These are phyloP conservation scores for Alosa alosa DNA, from an alignment of 2,113 vertebrate genomes.

Conservation along the genomic window DNA sequence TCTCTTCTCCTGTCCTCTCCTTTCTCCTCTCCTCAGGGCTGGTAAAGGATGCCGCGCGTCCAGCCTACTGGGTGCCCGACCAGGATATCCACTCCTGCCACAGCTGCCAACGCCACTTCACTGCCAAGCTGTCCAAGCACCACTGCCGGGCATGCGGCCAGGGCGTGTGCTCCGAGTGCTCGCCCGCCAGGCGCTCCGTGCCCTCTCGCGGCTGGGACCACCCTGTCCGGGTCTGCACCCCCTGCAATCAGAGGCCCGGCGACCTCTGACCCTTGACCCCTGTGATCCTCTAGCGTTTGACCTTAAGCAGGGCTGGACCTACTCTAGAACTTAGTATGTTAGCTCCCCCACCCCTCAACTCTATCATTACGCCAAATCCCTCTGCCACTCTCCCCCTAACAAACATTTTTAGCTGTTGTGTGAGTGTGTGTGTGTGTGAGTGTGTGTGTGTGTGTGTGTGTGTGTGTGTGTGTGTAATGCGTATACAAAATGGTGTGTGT, in stretches of 20 bases:
- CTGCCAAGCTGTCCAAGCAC: slow-evolving; percentile 91
- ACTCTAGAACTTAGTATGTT: neutral
- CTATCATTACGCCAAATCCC: neutral
- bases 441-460: neutral
- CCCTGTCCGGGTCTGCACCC: slow-evolving; percentile 90
- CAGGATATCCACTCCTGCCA: slow-evolving; percentile 91
- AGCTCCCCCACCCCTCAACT: neutral
- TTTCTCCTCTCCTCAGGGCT: slow-evolving; percentile 71
- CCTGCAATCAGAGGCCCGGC: slow-evolving; percentile 91
- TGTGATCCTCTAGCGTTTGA: neutral
- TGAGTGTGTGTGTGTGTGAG: neutral
- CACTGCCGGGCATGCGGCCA: slow-evolving; percentile 97
- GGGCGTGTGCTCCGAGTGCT: slow-evolving; percentile 94
- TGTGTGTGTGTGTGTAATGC: neutral
- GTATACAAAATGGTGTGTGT: neutral
- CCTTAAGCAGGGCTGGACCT: slow-evolving; percentile 7
- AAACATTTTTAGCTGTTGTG: neutral
- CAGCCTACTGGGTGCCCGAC: slow-evolving; percentile 96
- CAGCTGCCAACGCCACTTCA: slow-evolving; percentile 89
- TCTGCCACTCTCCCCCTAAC: neutral
- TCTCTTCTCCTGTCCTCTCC: no score
- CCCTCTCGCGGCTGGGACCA: slow-evolving; percentile 98
- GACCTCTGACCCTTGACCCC: slow-evolving; percentile 78
- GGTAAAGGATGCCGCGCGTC: slow-evolving; percentile 92
- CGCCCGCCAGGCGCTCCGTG: slow-evolving; percentile 84